A percentile compares a stretch with the other conserved stretches of the same genome.
Evolutionary conservation across 2,113 vertebrate genomes (phyloP).

Genomic region (Sialia sialis): DNA sequence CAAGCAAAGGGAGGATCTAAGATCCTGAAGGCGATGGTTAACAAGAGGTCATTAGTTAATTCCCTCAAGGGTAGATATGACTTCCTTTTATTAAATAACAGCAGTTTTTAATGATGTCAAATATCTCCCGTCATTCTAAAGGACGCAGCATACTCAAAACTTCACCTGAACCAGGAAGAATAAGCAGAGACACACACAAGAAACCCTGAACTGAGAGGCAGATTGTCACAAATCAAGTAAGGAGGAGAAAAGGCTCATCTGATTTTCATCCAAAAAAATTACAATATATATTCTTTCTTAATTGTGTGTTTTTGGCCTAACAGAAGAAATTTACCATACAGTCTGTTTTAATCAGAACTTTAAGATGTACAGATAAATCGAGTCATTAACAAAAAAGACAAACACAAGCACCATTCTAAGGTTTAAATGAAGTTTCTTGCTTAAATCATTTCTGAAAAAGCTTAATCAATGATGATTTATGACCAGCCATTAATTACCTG

Average conservation of each 20-base stretch:
- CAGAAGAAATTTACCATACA: neutral
- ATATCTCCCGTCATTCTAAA: neutral
- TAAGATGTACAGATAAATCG: neutral
- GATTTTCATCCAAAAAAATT: neutral
- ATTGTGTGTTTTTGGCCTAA: neutral
- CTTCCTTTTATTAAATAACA: slow-evolving; percentile 43
- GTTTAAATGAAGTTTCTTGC: neutral
- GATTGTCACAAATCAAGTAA: neutral
- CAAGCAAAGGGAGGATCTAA: slow-evolving; percentile 51
- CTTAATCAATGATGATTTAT: neutral
- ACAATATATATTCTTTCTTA: neutral
- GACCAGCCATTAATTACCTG: neutral
- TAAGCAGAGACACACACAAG: neutral
- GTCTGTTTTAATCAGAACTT: neutral
- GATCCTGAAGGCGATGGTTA: slow-evolving; percentile 40
- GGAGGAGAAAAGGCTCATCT: neutral
- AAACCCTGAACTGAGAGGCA: neutral
- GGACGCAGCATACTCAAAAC: neutral
- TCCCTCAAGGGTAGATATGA: slow-evolving; percentile 1
- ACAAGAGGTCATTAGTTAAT: slow-evolving; percentile 60
- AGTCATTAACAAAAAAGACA: neutral
- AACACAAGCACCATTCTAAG: neutral
- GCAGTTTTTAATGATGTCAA: neutral
- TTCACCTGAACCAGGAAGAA: neutral
- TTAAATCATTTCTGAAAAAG: neutral